These are phyloP conservation scores for Epinephelus moara DNA, from an alignment of 2,113 vertebrate species.

Conservation along the genomic window DNA sequence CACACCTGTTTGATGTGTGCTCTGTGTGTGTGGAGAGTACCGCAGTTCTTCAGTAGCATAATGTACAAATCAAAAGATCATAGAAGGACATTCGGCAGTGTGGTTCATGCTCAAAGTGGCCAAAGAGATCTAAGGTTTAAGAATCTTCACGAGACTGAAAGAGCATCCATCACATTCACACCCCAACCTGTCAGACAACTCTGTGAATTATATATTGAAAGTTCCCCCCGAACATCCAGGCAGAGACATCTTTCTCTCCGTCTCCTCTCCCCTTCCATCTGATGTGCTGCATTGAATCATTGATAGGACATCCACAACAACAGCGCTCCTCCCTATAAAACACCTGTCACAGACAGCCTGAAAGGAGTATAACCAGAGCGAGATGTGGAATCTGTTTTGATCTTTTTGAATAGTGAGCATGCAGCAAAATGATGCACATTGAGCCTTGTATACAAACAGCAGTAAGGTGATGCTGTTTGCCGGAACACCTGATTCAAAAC, in stretches of 20 bases:
- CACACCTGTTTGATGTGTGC: neutral
- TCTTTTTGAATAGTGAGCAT: constrained; percentile 44
- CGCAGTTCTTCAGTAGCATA: constrained; percentile 2
- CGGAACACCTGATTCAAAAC: neutral
- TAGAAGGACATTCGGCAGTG: constrained; percentile 49
- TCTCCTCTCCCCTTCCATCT: constrained; percentile 70
- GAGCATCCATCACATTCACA: constrained; percentile 73
- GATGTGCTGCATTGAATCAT: constrained; percentile 84
- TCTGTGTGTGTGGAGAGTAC: neutral
- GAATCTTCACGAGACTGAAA: constrained; percentile 55
- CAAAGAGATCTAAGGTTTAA: constrained; percentile 52
- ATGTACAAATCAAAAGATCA: constrained; percentile 56
- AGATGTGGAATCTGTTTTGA: constrained; percentile 56
- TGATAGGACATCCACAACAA: constrained; percentile 84
- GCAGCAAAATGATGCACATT: constrained; percentile 50
- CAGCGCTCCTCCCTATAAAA: constrained; percentile 77
- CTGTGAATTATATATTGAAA: constrained; percentile 84
- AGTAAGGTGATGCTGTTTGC: neutral
- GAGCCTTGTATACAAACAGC: neutral
- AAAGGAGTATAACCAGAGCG: constrained; percentile 52
- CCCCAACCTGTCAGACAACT: constrained; percentile 72
- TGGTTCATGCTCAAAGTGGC: constrained; percentile 48
- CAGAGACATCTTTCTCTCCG: constrained; percentile 74
- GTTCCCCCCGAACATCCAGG: constrained; percentile 66
- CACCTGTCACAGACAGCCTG: constrained; percentile 77